A percentile compares a stretch with the other conserved stretches of the same genome.
Evolutionary conservation across 1,140 invertebrate genomes (phyloP).

Genomic region (Drosophila triauraria): DNA sequence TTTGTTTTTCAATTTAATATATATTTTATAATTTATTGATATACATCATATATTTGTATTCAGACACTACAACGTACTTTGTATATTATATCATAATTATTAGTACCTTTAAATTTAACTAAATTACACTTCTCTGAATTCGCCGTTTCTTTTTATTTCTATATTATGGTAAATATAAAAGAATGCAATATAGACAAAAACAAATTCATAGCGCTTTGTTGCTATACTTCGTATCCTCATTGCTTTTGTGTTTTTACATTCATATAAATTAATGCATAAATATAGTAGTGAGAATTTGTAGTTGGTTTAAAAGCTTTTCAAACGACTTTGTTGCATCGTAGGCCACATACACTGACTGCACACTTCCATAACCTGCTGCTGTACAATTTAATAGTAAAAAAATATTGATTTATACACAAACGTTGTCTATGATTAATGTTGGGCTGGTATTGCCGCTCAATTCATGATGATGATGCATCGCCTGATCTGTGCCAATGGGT

Average conservation of each 20-base stretch:
- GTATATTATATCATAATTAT: constrained; percentile 47
- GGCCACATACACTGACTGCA: constrained; percentile 20
- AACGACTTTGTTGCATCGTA: constrained; percentile 38
- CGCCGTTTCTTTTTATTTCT: constrained; percentile 34
- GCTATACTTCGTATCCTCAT: constrained; percentile 24
- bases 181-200: constrained; percentile 52
- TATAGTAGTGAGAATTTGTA: constrained; percentile 77
- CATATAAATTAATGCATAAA: constrained; percentile 54
- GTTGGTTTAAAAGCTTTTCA: constrained; percentile 74
- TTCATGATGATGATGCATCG: constrained; percentile 26
- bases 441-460: constrained; percentile 35
- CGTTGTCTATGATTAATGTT: constrained; percentile 45
- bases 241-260: constrained; percentile 48
- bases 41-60: constrained; percentile 61
- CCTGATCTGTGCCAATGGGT: constrained; percentile 45
- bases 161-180: constrained; percentile 58
- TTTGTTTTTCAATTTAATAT: constrained; percentile 21
- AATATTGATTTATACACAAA: constrained; percentile 65
- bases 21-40: constrained; percentile 73
- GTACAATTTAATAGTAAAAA: constrained; percentile 48
- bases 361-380: constrained; percentile 25
- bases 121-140: constrained; percentile 55
- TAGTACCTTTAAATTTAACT: constrained; percentile 60
- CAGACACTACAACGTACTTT: constrained; percentile 62
- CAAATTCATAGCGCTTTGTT: constrained; percentile 28